Percentiles rank a stretch among this genome's conserved stretches.
Conservation (phyloP, 1,140 invertebrate species). For the Nomia melanderi region DNA sequence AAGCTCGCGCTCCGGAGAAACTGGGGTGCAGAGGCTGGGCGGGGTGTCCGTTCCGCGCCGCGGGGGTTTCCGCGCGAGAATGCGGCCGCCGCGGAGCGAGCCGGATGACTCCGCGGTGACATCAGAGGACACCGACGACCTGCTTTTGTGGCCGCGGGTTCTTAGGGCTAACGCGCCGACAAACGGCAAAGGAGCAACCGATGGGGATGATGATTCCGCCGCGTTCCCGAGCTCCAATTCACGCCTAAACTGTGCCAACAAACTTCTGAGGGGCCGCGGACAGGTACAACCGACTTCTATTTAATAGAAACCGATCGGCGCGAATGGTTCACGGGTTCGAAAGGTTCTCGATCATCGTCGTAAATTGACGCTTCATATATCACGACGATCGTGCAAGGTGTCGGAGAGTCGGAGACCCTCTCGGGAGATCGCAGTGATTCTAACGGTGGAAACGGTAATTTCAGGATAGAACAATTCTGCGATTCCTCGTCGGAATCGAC, state of each 20-base stretch:
- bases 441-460: no score
- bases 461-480: no score
- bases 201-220: conserved; percentile 9
- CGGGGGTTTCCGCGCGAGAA: conserved; percentile 33
- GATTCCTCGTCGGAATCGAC: no score
- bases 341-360: no score
- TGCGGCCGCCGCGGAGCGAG: background rate
- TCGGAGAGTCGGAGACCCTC: no score
- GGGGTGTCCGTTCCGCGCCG: conserved; percentile 6
- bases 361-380: no score
- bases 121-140: conserved; percentile 16
- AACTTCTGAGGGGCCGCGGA: conserved; percentile 1
- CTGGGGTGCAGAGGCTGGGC: conserved; percentile 1
- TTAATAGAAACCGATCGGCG: no score
- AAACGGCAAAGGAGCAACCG: background rate
- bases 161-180: background rate
- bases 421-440: no score
- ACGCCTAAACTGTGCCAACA: conserved; percentile 42
- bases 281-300: conserved; percentile 42
- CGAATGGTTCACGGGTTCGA: no score
- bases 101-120: conserved; percentile 19
- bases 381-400: no score
- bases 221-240: background rate
- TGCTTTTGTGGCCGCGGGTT: conserved; percentile 8
- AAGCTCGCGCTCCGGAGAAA: background rate